These are phyloP conservation scores for Drosophila mayaguana DNA, from an alignment of 2,888 invertebrate species.

Conservation along the genomic window DNA sequence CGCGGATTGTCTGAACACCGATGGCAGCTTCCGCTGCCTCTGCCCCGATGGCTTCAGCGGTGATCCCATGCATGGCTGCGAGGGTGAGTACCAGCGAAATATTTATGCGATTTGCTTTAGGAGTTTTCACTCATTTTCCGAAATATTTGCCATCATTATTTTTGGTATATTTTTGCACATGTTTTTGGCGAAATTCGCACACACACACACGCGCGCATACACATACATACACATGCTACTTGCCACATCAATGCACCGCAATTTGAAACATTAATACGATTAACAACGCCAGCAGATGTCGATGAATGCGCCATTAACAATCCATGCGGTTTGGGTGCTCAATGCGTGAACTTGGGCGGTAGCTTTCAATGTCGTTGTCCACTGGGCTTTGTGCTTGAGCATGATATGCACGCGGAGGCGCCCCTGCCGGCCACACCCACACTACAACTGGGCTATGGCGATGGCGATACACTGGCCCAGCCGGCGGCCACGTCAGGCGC, in stretches of 20 bases:
- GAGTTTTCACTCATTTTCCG: constrained; percentile 45
- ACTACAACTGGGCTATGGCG: constrained; percentile 68
- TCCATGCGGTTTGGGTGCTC: constrained; percentile 90
- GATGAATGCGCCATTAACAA: constrained; percentile 89
- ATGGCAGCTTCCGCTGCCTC: constrained; percentile 91
- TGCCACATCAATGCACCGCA: constrained; percentile 51
- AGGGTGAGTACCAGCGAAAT: constrained; percentile 56
- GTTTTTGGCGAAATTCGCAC: constrained; percentile 43
- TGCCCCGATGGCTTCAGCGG: constrained; percentile 94
- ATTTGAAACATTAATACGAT: constrained; percentile 60
- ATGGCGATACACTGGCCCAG: constrained; percentile 52
- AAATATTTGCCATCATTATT: constrained; percentile 38
- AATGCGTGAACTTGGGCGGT: constrained; percentile 91
- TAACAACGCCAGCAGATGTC: constrained; percentile 87
- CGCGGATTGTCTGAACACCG: constrained; percentile 92
- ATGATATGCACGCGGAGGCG: constrained; percentile 64
- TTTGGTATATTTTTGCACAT: constrained; percentile 45
- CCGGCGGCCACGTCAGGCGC: constrained; percentile 69
- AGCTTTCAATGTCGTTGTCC: constrained; percentile 91
- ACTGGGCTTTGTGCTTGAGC: constrained; percentile 88
- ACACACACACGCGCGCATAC: constrained; percentile 13
- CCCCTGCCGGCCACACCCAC: constrained; percentile 41
- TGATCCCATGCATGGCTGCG: constrained; percentile 90
- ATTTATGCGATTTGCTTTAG: not conserved
- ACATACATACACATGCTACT: constrained; percentile 38